Percentiles rank a stretch among this genome's conserved stretches.
Evolutionary conservation across 2,113 vertebrate species (phyloP).

Genomic region (Neotoma lepida): DNA sequence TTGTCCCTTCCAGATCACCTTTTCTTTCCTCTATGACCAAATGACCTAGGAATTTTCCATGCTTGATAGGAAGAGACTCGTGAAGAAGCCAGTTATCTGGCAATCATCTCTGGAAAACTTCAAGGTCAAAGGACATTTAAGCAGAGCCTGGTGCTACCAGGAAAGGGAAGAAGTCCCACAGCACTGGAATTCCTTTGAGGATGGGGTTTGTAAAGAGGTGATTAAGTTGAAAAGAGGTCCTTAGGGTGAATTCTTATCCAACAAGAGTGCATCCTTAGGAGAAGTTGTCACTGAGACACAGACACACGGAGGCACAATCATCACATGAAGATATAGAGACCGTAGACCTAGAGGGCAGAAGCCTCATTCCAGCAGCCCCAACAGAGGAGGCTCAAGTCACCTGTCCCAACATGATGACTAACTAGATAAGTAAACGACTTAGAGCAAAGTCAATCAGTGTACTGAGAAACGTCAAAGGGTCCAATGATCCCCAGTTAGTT

Average conservation of each 20-base stretch:
- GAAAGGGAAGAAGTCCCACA: not conserved
- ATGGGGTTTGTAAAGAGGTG: not conserved
- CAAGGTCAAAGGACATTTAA: not conserved
- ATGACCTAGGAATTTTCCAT: not conserved
- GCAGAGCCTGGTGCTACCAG: fast-evolving
- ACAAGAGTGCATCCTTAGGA: not conserved
- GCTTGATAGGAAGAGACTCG: not conserved
- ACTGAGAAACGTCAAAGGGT: not conserved
- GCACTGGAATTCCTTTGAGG: not conserved
- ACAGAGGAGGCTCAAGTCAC: not conserved
- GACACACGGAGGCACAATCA: not conserved
- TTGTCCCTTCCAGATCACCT: not conserved
- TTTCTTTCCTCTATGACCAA: not conserved
- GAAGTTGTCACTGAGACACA: not conserved
- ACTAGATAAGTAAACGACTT: not conserved
- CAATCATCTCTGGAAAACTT: not conserved
- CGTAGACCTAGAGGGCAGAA: no score
- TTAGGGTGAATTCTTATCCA: not conserved
- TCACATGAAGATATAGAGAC: not conserved
- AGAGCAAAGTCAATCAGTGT: not conserved
- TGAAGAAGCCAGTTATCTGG: fast-evolving
- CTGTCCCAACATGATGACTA: not conserved
- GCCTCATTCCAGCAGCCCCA: not conserved
- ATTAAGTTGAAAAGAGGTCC: not conserved
- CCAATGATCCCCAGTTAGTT: not conserved